Percentiles rank a stretch among this genome's conserved stretches.
phyloP scores from a whole-genome alignment of 2,113 vertebrate genomes.

The Clupea harengus region DNA sequence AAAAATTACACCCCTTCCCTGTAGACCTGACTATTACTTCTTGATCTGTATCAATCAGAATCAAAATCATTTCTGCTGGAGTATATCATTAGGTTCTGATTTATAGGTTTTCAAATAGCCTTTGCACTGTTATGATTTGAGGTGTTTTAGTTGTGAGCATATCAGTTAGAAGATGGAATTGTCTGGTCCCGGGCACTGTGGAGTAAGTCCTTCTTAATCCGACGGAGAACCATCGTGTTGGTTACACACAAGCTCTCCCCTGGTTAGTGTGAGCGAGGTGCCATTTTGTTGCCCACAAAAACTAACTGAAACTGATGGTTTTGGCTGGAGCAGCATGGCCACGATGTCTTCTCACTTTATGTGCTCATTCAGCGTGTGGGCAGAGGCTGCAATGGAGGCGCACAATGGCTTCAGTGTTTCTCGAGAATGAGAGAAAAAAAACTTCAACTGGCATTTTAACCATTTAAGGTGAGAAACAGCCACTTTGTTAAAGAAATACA shows the following conservation, averaged over 20 bases:
- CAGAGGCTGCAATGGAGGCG: neutral
- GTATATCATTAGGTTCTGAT: neutral
- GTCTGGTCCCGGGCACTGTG: neutral
- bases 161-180: neutral
- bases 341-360: neutral
- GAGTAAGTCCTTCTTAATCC: neutral
- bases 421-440: neutral
- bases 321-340: neutral
- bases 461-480: neutral
- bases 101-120: neutral
- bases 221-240: neutral
- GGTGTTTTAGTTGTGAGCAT: neutral
- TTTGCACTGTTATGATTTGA: neutral
- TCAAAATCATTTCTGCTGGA: neutral
- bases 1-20: neutral
- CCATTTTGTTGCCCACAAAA: slow-evolving; percentile 1
- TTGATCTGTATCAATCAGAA: neutral
- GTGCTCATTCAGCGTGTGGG: neutral
- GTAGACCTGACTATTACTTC: neutral
- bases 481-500: neutral
- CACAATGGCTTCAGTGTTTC: slow-evolving; percentile 12
- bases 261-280: neutral
- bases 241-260: neutral
- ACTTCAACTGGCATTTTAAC: neutral
- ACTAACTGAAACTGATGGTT: neutral